Percentiles rank a stretch among this genome's conserved stretches.
Evolutionary conservation across 2,113 vertebrate species (phyloP).

Genomic region (Indri indri): DNA sequence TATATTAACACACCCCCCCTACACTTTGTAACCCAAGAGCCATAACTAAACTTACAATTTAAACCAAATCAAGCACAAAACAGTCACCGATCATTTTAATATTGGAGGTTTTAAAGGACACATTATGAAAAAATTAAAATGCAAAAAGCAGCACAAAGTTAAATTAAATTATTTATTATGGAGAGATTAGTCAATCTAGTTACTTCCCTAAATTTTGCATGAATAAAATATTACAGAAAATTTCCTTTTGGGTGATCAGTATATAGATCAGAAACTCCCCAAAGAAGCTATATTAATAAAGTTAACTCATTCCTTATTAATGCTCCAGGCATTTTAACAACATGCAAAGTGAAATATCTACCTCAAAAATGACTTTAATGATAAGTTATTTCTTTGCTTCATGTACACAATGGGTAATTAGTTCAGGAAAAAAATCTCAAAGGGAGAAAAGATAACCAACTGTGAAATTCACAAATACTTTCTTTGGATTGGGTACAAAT

Average conservation of each 20-base stretch:
- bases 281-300: constrained; percentile 58
- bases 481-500: constrained; percentile 52
- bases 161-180: constrained; percentile 72
- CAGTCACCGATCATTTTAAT: constrained; percentile 61
- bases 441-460: constrained; percentile 60
- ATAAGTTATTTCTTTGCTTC: constrained; percentile 60
- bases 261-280: constrained; percentile 59
- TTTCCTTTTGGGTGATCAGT: constrained; percentile 68
- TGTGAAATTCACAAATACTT: constrained; percentile 67
- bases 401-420: constrained; percentile 66
- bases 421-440: constrained; percentile 53
- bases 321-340: constrained; percentile 38
- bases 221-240: constrained; percentile 71
- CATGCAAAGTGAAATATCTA: constrained; percentile 35
- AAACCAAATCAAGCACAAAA: constrained; percentile 47
- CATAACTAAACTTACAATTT: constrained; percentile 50
- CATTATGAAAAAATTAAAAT: constrained; percentile 66
- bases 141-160: constrained; percentile 57
- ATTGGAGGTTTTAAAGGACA: constrained; percentile 37
- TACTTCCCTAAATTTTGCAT: constrained; percentile 67
- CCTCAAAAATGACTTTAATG: constrained; percentile 62
- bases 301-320: constrained; percentile 70
- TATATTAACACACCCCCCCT: not conserved
- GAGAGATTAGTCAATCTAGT: constrained; percentile 67
- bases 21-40: not conserved